Evolutionary conservation across 2,888 invertebrate genomes (phyloP), one percentile per base, ranked within the genome.

Genomic region (Andrena hattorfiana): DNA sequence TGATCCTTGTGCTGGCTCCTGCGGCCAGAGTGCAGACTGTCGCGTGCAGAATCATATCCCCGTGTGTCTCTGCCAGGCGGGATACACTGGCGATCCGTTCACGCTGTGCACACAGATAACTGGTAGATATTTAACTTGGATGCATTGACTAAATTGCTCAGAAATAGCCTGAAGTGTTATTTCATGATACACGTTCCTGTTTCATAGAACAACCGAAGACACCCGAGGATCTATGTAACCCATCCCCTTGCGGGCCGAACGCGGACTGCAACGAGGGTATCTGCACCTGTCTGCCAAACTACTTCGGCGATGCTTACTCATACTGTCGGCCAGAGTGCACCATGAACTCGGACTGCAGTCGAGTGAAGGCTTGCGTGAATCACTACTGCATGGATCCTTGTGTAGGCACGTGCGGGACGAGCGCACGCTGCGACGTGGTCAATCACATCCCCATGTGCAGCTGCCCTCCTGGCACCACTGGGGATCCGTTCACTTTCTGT

Each of bases 381-480:
- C 96, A 96, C 78, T 96, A 96, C 90, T 97, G 97, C 90, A 95
- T 95, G 54, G 96, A 97, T 92, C 97, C 97, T 48, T 97, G 97
- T 87, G 96, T 96, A 62, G 97, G 97, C 80, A 96, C 96, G 13
- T 97, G 97, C 91, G 97, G 97, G 5, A 94, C 95, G 26, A 96
- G 96, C 83, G 96, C 97, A 32, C 94, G 95, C 86, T 97, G 97
- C 92, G 95, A 96, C 92, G 97, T 97, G 63, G 95, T 96, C 77
- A 96, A 96, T 88, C 97, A 97, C 89, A 96, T 97, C 79, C 97
- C 97, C 0, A 96, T 97, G 90, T 97, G 97, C 92, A 95, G 96
- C 66, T 97, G 97, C 90, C 94, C 96, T 82, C 95, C 96, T 86
- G 96, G 96, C 28, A 96, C 95, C 83, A 96, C 96, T 83, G 97